Conservation (phyloP, 2,113 vertebrate species). For the Chloropsis hardwickii region DNA sequence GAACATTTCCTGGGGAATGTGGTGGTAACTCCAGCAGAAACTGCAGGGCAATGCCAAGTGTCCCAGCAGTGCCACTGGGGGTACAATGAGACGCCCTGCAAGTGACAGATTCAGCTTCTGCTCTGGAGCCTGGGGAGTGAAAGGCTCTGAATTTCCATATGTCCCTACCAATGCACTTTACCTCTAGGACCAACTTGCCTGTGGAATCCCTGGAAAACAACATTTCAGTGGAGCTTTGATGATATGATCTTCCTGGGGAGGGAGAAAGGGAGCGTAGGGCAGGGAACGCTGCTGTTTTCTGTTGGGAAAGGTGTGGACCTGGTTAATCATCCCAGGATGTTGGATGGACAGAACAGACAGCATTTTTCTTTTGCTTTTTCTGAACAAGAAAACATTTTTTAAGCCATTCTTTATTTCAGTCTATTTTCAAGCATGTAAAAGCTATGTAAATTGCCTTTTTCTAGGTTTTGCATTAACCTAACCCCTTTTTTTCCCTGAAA, state of each 20-base stretch:
- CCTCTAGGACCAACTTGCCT: neutral
- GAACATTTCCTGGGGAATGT: neutral
- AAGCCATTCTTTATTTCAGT: neutral
- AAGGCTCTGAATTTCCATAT: fast-evolving
- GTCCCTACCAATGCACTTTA: neutral
- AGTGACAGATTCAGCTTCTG: neutral
- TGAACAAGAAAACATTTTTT: fast-evolving
- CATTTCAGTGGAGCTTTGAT: neutral
- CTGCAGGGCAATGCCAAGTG: neutral
- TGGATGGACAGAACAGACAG: neutral
- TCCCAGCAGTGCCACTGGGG: neutral
- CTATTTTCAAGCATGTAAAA: neutral
- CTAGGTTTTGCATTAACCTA: neutral
- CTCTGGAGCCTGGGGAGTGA: neutral
- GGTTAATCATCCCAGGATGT: neutral
- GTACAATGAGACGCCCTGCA: fast-evolving
- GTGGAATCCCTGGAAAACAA: conserved; percentile 17
- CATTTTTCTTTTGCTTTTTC: neutral
- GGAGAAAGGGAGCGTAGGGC: neutral
- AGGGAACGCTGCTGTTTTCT: neutral
- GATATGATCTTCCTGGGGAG: neutral
- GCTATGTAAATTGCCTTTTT: neutral
- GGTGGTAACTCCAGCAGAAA: neutral
- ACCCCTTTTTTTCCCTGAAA: neutral
- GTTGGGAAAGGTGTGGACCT: neutral